Evolutionary conservation across 2,888 invertebrate genomes (phyloP), one percentile per base, ranked within the genome.

Genomic region (Crossocerus cetratus): DNA sequence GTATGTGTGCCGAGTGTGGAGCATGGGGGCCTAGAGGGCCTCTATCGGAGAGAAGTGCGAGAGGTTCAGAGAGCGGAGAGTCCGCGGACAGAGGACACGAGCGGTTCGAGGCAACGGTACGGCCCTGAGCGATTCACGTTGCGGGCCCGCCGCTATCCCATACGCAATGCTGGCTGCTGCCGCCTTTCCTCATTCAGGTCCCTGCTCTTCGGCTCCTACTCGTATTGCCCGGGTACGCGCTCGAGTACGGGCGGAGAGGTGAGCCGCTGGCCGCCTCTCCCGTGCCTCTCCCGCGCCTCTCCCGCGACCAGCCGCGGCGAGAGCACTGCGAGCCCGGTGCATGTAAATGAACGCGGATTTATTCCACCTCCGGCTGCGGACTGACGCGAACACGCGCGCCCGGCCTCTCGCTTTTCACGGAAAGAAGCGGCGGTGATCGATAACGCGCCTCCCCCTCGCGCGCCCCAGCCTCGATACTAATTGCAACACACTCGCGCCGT

Each of bases 301-400:
- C 32, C 32, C 32, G 32, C 32, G 11, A 32, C 32, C 32, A 32
- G 32, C 2, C 16, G 14, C n/a, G n/a, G n/a, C n/a, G 68, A 74
- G 59, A 62, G 66, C 60, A 63, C 70, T 32, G 32, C 32, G 8
- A 32, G 32, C 5, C 32, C 32, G 32, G 32, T 32, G 78, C 78
- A 74, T 80, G 77, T 72, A 74, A 80, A 83, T 76, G 73, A 76
- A 69, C 74, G 60, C 60, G 68, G 75, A 74, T 82, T 77, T 81
- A 76, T 77, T 78, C 74, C 76, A 74, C 66, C 80, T 73, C 63
- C 66, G 79, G 67, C 72, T 53, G 42, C 21, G 54, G 1, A 20
- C 49, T 55, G 63, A 67, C 62, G 54, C 56, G 23, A 64, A 55
- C 23, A 65, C 16, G 18, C 32, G 21, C 61, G 54, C 16, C 43